Evolutionary conservation across 2,888 invertebrate genomes (phyloP), one percentile per base, ranked within the genome.

Genomic region (Mythimna pallens): DNA sequence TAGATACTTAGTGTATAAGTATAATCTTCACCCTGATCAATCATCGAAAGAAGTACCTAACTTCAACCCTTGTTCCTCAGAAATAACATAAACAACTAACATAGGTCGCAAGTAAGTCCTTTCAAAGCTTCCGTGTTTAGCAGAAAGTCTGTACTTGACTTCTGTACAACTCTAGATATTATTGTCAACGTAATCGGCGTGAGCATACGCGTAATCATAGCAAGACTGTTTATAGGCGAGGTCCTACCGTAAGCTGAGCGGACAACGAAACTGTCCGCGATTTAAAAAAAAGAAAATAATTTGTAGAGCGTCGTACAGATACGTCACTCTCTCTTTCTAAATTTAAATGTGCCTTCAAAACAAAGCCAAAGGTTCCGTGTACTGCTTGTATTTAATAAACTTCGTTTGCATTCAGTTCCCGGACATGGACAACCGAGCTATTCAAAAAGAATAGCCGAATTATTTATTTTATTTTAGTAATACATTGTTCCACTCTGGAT

Each of bases 201-300:
- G 52, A 74, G 70, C 52, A 79, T 73, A 64, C 83, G 54, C 52
- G 63, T 70, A 79, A 83, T 83, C 83, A 80, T 64, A 63, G 70
- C 65, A 25, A 22, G 10, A 62, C 40, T 52, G 43, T 50, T 69
- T 69, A 36, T 66, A 65, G 57, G 70, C 68, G 65, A 74, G 75
- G 80, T 69, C 59, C 0, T 7, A 14, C 17, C 36, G n/a, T 30
- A 22, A 66, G 65, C 55, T 30, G 62, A 75, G 75, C 74, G 75
- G 17, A 5, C 22, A 14, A 12, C 14, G 17, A 22, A 17, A 14
- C 25, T 25, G 12, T 55, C 14, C 25, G 25, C 7, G 14, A 25
- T 55, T 55, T 55, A 6, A 14, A 55, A 55, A 52, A n/a, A 12
- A 2, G 10, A 36, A 36, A 36, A 36, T 36, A 8, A 22, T 6